These are phyloP conservation scores for Polymixis flavicincta DNA, from an alignment of 2,888 invertebrate genomes.

Conservation along the genomic window DNA sequence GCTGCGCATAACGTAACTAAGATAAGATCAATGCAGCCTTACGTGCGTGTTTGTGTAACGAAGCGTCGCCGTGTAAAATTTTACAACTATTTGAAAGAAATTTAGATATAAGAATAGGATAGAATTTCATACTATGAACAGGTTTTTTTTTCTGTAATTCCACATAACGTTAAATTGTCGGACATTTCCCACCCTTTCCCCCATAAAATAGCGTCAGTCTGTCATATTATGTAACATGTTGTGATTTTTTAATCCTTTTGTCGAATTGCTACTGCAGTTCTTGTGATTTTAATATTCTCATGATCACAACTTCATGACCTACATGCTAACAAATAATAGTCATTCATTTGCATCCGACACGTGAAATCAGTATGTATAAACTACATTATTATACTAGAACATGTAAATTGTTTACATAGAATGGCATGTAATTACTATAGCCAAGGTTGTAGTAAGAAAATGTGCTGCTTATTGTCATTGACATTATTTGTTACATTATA, in stretches of 20 bases:
- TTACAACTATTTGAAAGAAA: slow-evolving; percentile 23
- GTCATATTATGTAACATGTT: too few species aligned
- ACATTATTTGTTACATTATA: slow-evolving; percentile 64
- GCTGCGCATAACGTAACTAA: slow-evolving; percentile 34
- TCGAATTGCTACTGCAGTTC: background rate
- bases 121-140: background rate
- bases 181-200: background rate
- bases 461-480: slow-evolving; percentile 63
- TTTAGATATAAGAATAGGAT: background rate
- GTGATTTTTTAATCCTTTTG: background rate
- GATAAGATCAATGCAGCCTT: slow-evolving; percentile 45
- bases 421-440: slow-evolving; percentile 52
- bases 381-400: slow-evolving; percentile 49
- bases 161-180: background rate
- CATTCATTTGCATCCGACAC: slow-evolving; percentile 53
- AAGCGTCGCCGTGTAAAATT: slow-evolving; percentile 27
- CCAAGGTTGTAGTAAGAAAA: slow-evolving; percentile 66
- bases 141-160: background rate
- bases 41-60: slow-evolving; percentile 38
- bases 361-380: slow-evolving; percentile 52
- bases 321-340: slow-evolving; percentile 41
- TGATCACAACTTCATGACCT: slow-evolving; percentile 35
- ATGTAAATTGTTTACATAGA: slow-evolving; percentile 59
- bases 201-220: background rate
- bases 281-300: slow-evolving; percentile 12